phyloP scores from a whole-genome alignment of 2,888 invertebrate species.

The Pseudanteris insignis region DNA sequence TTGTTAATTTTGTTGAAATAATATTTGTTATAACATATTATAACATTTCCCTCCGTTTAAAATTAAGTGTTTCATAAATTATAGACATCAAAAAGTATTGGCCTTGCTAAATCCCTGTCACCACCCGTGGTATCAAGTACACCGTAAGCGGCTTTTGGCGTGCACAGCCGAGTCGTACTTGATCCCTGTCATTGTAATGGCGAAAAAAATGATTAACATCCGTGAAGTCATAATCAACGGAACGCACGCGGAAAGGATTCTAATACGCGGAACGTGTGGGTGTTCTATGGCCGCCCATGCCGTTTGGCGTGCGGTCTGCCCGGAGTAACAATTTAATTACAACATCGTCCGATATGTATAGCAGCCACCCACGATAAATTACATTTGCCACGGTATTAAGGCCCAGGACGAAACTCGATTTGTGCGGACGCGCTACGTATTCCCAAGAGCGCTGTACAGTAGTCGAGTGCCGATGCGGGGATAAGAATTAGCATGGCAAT shows the following conservation, averaged over 20 bases:
- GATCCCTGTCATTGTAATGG: background rate
- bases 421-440: constrained; percentile 52
- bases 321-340: constrained; percentile 67
- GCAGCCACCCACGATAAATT: constrained; percentile 67
- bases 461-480: constrained; percentile 52
- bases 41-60: no score
- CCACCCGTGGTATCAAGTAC: no score
- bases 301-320: constrained; percentile 65
- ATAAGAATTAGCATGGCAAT: constrained; percentile 49
- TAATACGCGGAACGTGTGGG: constrained; percentile 53
- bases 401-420: constrained; percentile 57
- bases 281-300: constrained; percentile 65
- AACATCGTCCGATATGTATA: constrained; percentile 62
- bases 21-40: no score
- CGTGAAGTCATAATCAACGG: constrained; percentile 57
- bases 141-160: no score
- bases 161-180: background rate
- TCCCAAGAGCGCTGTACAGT: constrained; percentile 62
- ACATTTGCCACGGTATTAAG: constrained; percentile 66
- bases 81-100: no score
- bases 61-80: no score
- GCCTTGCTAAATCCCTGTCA: no score
- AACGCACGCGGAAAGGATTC: constrained; percentile 55
- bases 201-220: background rate
- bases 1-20: no score